Evolutionary conservation across 2,797 vertebrate genomes (phyloP).

Genomic region (Adrianichthys oophorus): DNA sequence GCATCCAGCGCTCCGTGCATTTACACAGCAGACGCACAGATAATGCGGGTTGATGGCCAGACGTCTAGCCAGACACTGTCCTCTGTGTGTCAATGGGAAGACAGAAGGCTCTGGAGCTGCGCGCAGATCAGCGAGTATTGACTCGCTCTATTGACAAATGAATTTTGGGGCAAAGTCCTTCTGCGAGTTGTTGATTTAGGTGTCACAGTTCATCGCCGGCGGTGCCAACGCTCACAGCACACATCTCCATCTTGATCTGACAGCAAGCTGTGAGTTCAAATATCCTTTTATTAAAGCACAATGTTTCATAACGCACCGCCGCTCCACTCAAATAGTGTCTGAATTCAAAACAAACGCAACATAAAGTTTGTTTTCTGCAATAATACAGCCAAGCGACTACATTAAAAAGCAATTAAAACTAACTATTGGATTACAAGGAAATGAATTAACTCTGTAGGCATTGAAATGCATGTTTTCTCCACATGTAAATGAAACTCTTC

Average conservation of each 20-base stretch:
- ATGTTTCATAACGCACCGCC: constrained; percentile 39
- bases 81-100: constrained; percentile 63
- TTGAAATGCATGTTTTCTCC: constrained; percentile 69
- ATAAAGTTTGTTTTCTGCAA: constrained; percentile 72
- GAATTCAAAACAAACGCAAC: constrained; percentile 66
- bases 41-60: constrained; percentile 66
- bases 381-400: constrained; percentile 70
- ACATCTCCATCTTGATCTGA: constrained; percentile 77
- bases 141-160: constrained; percentile 84
- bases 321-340: constrained; percentile 51
- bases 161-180: constrained; percentile 83
- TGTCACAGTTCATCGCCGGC: constrained; percentile 80
- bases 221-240: constrained; percentile 79
- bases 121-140: constrained; percentile 80
- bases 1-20: constrained; percentile 38
- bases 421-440: constrained; percentile 77
- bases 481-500: constrained; percentile 74
- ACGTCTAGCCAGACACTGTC: constrained; percentile 66
- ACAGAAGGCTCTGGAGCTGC: constrained; percentile 74
- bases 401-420: constrained; percentile 83
- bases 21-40: constrained; percentile 61
- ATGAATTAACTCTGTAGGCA: constrained; percentile 69
- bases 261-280: constrained; percentile 80
- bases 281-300: constrained; percentile 66
- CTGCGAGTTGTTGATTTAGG: constrained; percentile 83